phyloP scores from a whole-genome alignment of 2,797 vertebrate species.

The Lutjanus argentimaculatus region DNA sequence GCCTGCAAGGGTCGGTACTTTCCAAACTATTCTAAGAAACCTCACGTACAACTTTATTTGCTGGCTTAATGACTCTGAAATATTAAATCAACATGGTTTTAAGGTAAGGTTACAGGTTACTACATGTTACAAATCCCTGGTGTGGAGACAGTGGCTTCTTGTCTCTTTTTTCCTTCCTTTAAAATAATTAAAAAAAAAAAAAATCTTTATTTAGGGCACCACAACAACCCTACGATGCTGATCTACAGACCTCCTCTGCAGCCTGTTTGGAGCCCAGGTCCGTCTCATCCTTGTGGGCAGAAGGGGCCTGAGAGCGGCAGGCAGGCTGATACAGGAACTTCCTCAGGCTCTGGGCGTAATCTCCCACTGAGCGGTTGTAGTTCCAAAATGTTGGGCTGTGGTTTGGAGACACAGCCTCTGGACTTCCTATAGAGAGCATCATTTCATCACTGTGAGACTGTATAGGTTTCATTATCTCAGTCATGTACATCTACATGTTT shows the following conservation, averaged over 20 bases:
- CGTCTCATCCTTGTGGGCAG: conserved; percentile 95
- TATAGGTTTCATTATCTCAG: neutral
- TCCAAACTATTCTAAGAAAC: too few relatives aligned
- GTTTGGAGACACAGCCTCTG: conserved; percentile 91
- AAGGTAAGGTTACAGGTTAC: too few relatives aligned
- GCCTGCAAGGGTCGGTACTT: too few relatives aligned
- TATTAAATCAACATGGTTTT: too few relatives aligned
- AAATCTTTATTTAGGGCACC: too few relatives aligned
- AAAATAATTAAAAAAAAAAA: too few relatives aligned
- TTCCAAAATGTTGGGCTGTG: conserved; percentile 97
- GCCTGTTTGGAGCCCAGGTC: conserved; percentile 97
- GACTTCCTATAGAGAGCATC: conserved; percentile 86
- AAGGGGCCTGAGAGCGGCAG: conserved; percentile 94
- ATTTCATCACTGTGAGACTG: neutral
- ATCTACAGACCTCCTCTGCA: conserved; percentile 92
- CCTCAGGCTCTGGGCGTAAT: conserved; percentile 93
- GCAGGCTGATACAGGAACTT: conserved; percentile 97
- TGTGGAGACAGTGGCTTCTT: too few relatives aligned
- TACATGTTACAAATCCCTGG: too few relatives aligned
- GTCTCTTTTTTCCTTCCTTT: too few relatives aligned
- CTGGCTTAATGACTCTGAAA: too few relatives aligned
- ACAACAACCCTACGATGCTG: neutral
- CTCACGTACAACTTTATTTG: too few relatives aligned
- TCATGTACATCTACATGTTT: neutral
- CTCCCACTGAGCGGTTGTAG: conserved; percentile 92